Evolutionary conservation across 2,888 invertebrate genomes (phyloP), one percentile per base, ranked within the genome.

Genomic region (Platynereis dumerilii): DNA sequence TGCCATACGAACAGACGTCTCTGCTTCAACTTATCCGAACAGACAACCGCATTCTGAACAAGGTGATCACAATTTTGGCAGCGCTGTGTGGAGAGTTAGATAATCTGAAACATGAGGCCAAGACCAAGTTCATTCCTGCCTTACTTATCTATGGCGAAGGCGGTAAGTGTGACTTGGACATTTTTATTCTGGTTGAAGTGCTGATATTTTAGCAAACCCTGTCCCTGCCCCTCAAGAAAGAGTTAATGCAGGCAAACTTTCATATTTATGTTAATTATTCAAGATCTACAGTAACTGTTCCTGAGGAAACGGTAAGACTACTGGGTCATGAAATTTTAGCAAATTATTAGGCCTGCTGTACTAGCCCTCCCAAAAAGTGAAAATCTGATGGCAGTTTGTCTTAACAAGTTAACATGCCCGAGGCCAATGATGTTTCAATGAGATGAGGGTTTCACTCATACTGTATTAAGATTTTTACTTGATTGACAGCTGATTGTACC

Each of bases 11-110:
- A 83, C 87, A 88, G 71, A 86, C 90, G 17, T 86, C 88, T 2
- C 82, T 92, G 39, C 85, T 91, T 39, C 89, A 91, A 71, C 83
- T 94, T 67, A 89, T 92, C 15, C 90, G 91, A 71, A 92, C 92
- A 27, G 93, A 94, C 83, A 93, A 93, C 79, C 91, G 91, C 78
- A 86, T 90, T 58, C 87, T 94, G 54, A 85, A 86, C 75, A 86
- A 86, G 74, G 80, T 94, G 55, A 85, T 96, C 10, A 89, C 91
- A 52, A 91, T 92, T 0, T 88, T 96, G 66, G 89, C 91, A 20
- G 89, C 91, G 10, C 85, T 94, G 1, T 93, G 92, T 82, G 87
- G 89, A 73, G 95, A 96, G 86, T 89, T 92, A 66, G 86, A 88
- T 62, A 81, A 87, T 60, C 85, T 95, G 20, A 88, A 89, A 74